Evolutionary conservation across 2,797 vertebrate species (phyloP), one percentile per base, ranked within the genome.

Genomic region (Yasuhikotakia modesta): DNA sequence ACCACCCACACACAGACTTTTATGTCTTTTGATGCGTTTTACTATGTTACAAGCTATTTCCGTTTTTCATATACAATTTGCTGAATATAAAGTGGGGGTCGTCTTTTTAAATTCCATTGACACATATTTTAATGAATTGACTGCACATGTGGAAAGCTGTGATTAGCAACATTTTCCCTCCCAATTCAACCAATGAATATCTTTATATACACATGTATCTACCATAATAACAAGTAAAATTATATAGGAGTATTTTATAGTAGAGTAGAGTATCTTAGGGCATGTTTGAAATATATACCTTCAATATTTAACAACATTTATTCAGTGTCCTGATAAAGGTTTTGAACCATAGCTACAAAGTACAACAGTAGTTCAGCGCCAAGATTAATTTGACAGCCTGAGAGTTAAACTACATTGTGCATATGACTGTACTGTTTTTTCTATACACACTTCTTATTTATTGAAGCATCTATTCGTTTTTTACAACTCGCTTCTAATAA

Each of bases 21-120:
- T 45, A 67, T 27, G 58, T 57, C 12, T 14, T 75, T 1, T 66
- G 22, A 46, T 67, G 73, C 35, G 17, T 67, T 53, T 74, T 45
- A n/a, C 52, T 45, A 32, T 27, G 32, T 75, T 45, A 75, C 61
- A 30, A 55, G 12, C 11, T 57, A 57, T 75, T 67, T 75, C 63
- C 63, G n/a, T 45, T 66, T 66, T 19, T 66, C 73, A 57, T 66
- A 7, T 45, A 45, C 1, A 67, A 6, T 57, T 57, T 32, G 39
- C 43, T 68, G 13, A 60, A 55, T 52, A 43, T 55, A 50, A 22
- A 57, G 17, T 66, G 61, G n/a, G 22, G 61, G 48, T 5, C 55
- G 19, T 46, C 24, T 76, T 55, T 21, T 58, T 13, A 46, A 22
- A 22, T 65, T 63, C 61, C 60, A 32, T 5, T 66, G 58, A 78